Evolutionary conservation across 2,113 vertebrate species (phyloP).

Genomic region (Natator depressus): DNA sequence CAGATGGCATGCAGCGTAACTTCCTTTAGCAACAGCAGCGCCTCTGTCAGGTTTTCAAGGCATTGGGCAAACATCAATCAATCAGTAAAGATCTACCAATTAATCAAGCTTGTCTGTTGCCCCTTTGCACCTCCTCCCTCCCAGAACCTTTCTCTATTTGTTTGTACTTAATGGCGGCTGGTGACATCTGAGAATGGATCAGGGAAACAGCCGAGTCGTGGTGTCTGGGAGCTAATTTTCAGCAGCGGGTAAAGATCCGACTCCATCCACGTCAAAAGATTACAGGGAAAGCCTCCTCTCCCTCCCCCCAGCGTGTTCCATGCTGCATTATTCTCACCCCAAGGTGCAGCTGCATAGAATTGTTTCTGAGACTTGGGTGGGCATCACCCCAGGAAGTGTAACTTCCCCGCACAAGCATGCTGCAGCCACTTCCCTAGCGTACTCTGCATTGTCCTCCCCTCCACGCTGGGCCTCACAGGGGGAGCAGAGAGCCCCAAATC

Average conservation of each 20-base stretch:
- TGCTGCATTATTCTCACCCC: background rate
- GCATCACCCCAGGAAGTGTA: background rate
- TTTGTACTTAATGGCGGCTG: background rate
- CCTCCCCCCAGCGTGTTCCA: background rate
- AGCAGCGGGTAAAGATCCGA: background rate
- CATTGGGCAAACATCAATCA: background rate
- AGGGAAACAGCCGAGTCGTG: background rate
- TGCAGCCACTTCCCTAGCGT: background rate
- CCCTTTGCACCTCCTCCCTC: background rate
- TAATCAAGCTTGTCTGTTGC: fast-evolving
- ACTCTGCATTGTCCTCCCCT: background rate
- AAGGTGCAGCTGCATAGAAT: background rate
- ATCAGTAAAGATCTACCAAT: fast-evolving
- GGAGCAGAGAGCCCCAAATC: background rate
- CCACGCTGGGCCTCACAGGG: background rate
- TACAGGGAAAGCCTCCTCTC: background rate
- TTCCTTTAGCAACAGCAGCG: background rate
- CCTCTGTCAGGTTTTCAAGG: background rate
- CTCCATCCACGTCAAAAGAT: background rate
- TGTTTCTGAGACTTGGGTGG: background rate
- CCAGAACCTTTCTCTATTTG: background rate
- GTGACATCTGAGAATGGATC: background rate
- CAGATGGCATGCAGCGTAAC: background rate
- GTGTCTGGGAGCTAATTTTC: background rate
- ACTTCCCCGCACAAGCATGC: background rate